Base-by-base conservation (phyloP, 2,888 invertebrate species). In the Caenorhabditis sinica region DNA sequence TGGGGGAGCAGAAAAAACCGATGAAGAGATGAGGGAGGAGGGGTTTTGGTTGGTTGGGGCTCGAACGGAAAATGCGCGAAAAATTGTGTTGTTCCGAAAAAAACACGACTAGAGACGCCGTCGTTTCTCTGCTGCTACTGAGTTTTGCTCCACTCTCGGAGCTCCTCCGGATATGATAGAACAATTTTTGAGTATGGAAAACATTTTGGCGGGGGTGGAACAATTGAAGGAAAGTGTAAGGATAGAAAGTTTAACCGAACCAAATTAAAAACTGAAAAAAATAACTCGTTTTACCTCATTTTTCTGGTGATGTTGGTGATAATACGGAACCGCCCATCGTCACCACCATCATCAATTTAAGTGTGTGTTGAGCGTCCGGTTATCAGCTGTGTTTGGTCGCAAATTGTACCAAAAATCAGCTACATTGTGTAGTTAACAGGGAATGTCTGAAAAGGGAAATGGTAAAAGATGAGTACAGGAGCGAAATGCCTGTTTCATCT, bases 281-380 rank as follows among this genome's bases (percentile, higher is more conserved):
- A 80, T 71, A 80, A 66, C 65, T 45, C 49, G 65, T 72, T 73
- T 72, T 72, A 80, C 72, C 80, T 80, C 72, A 72, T 66, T 72
- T 72, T 66, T 63, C 51, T 49, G 33, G 33, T 40, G 40, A 11
- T 40, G 40, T 2, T 13, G 49, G 49, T 28, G 76, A 76, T 76
- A 51, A 69, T 53, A 69, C 69, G 49, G 68, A 60, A 58, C 80
- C 72, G 80, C 80, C 80, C 60, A 71, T 69, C 61, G 15, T 58
- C 51, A 28, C 28, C 28, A n/a, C 43, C 36, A 40, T 33, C 20
- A 51, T n/a, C n/a, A 25, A 49, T 49, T 49, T 49, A 13, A 11
- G 40, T 40, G 25, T n/a, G 13, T 25, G 36, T n/a, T 40, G 49
- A 30, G 66, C 33, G 63, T 53, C 69, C 40, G 69, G 69, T 77